Conservation (phyloP, 2,797 vertebrate genomes). For the Melanogrammus aeglefinus region DNA sequence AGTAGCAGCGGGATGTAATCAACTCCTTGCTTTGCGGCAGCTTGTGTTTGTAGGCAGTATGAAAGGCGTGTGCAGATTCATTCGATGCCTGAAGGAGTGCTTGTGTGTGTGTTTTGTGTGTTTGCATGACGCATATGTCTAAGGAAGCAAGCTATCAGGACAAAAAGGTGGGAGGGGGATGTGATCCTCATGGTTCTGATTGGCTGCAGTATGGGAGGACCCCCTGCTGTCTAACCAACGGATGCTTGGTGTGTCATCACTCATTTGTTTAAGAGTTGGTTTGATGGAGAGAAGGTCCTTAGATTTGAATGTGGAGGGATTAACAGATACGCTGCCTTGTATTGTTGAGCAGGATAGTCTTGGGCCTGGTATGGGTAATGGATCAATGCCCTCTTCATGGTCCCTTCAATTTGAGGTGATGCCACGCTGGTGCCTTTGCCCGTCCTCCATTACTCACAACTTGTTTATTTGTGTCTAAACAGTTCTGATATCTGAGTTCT, state of each 20-base stretch:
- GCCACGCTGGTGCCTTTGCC: too few relatives aligned
- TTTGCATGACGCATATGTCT: not conserved
- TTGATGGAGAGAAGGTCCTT: not conserved
- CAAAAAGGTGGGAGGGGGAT: not conserved
- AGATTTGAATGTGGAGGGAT: not conserved
- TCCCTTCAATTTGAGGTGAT: not conserved
- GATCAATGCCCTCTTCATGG: not conserved
- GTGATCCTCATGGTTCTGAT: not conserved
- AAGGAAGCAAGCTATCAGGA: not conserved
- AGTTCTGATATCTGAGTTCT: too few relatives aligned
- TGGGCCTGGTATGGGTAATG: not conserved
- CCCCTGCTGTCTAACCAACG: not conserved
- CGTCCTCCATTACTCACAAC: too few relatives aligned
- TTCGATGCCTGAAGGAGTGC: not conserved
- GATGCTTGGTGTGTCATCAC: not conserved
- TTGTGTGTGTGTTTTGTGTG: not conserved
- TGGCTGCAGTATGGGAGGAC: not conserved
- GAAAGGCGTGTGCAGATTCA: too few relatives aligned
- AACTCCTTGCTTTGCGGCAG: not conserved
- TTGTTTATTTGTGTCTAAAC: too few relatives aligned
- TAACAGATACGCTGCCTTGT: not conserved
- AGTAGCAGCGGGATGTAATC: not conserved
- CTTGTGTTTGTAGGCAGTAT: too few relatives aligned
- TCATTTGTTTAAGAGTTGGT: not conserved
- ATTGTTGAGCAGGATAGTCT: too few relatives aligned